Evolutionary conservation across 2,888 invertebrate genomes (phyloP).

Genomic region (Pristionchus japonicus): DNA sequence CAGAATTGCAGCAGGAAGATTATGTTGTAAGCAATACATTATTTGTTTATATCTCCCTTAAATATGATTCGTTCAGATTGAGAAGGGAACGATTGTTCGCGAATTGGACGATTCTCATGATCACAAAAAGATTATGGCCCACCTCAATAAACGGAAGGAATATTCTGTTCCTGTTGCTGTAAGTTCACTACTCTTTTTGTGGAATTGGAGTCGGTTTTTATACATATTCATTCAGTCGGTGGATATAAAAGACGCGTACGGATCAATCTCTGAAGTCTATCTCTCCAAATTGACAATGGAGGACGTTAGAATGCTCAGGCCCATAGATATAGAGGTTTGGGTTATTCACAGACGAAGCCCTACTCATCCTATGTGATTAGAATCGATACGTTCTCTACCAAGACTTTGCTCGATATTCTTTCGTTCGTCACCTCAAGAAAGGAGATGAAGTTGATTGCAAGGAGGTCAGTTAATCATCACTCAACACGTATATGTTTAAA

Average conservation of each 20-base stretch:
- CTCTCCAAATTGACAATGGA: background rate
- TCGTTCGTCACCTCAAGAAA: background rate
- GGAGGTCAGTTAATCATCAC: background rate
- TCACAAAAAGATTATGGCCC: background rate
- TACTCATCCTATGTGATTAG: background rate
- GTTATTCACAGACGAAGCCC: background rate
- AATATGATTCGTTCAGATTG: background rate
- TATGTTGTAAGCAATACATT: background rate
- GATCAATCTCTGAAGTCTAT: background rate
- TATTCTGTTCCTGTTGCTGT: background rate
- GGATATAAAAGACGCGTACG: background rate
- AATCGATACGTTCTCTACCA: background rate
- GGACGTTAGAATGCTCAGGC: background rate
- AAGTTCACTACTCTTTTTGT: too few relatives aligned
- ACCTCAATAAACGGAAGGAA: background rate
- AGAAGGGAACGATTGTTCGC: constrained; percentile 16
- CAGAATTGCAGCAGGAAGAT: background rate
- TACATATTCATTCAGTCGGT: background rate
- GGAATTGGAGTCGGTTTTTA: background rate
- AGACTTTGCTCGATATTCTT: background rate
- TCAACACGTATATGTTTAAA: too few relatives aligned
- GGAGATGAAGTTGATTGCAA: background rate
- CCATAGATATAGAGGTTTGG: background rate
- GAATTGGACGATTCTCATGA: background rate
- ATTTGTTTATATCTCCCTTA: background rate